phyloP scores from a whole-genome alignment of 2,113 vertebrate genomes.

The Argyrosomus japonicus region DNA sequence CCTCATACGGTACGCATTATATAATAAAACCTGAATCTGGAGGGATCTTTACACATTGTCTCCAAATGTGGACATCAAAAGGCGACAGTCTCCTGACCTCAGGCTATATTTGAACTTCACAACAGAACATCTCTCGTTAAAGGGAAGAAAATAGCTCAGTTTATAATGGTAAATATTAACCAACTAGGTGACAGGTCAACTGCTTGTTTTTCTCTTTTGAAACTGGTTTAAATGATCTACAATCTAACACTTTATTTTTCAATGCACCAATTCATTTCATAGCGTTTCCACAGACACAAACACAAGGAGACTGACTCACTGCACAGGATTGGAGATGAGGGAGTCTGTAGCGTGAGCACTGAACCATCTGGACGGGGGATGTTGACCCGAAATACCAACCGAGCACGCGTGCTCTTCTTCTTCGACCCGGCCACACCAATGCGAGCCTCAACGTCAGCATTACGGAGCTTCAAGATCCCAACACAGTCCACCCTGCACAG shows the following conservation, averaged over 20 bases:
- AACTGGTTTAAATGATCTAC: not conserved
- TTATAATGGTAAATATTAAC: constrained; percentile 44
- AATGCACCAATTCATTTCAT: not conserved
- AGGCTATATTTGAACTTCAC: constrained; percentile 39
- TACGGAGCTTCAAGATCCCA: constrained; percentile 96
- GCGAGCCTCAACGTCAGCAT: constrained; percentile 97
- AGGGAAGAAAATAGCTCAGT: constrained; percentile 26
- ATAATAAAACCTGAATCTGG: constrained; percentile 43
- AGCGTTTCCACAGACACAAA: constrained; percentile 1
- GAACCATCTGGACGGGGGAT: constrained; percentile 93
- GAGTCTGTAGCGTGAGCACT: constrained; percentile 92
- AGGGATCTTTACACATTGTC: constrained; percentile 54
- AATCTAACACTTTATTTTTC: not conserved
- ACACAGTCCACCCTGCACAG: constrained; percentile 94
- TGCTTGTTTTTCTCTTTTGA: constrained; percentile 14
- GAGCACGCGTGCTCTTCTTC: constrained; percentile 97
- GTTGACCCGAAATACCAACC: constrained; percentile 96
- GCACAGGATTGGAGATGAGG: constrained; percentile 95
- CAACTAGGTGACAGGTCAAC: constrained; percentile 45
- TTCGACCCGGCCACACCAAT: constrained; percentile 97
- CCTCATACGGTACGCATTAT: constrained; percentile 54
- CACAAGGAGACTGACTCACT: constrained; percentile 87
- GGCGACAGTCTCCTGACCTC: constrained; percentile 33
- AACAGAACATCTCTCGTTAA: constrained; percentile 9
- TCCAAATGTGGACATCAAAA: constrained; percentile 45